A percentile compares a stretch with the other conserved stretches of the same genome.
phyloP scores from a whole-genome alignment of 2,113 vertebrate genomes.

The Uropsilus gracilis region DNA sequence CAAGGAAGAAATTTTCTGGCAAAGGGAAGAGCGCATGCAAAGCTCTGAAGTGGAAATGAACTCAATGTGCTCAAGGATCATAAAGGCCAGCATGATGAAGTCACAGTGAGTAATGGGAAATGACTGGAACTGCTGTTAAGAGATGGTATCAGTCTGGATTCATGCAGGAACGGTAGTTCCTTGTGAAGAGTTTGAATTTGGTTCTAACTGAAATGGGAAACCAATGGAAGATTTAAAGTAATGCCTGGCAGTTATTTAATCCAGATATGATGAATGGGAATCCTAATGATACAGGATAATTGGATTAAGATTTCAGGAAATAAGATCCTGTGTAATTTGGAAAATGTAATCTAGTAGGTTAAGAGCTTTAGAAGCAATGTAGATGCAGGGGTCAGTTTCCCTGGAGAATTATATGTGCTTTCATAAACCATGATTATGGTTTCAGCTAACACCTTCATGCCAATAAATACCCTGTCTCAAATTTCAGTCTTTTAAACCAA shows the following conservation, averaged over 20 bases:
- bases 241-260: background rate
- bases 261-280: background rate
- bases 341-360: background rate
- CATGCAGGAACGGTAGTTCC: background rate
- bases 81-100: background rate
- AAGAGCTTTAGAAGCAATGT: background rate
- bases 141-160: background rate
- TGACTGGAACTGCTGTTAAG: background rate
- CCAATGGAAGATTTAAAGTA: background rate
- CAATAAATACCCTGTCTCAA: background rate
- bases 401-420: background rate
- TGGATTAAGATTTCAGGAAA: constrained; percentile 30
- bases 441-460: background rate
- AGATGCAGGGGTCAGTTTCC: background rate
- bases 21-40: background rate
- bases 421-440: background rate
- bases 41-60: background rate
- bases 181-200: background rate
- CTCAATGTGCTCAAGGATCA: background rate
- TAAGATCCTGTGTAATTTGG: background rate
- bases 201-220: background rate
- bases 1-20: background rate
- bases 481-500: background rate
- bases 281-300: background rate
- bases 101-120: background rate